phyloP scores from a whole-genome alignment of 2,797 vertebrate genomes.

The Poecilia picta region DNA sequence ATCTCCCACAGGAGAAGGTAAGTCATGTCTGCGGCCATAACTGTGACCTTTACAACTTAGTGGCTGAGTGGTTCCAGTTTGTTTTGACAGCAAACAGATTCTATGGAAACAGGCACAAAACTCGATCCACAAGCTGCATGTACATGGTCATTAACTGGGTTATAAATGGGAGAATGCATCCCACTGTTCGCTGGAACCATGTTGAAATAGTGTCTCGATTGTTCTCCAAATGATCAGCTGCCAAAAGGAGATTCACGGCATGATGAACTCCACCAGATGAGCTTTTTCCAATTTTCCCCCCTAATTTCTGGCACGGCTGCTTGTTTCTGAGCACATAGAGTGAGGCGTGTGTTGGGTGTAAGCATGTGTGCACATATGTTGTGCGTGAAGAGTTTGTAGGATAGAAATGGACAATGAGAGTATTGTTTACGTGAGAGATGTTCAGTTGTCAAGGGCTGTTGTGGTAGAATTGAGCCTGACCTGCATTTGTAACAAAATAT shows the following conservation, averaged over 20 bases:
- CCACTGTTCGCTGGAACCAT: conserved; percentile 53
- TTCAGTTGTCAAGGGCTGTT: conserved; percentile 53
- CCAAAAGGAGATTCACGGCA: conserved; percentile 64
- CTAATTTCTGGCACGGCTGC: conserved; percentile 45
- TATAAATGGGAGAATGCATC: conserved; percentile 65
- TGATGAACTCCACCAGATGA: conserved; percentile 64
- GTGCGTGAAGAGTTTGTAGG: conserved; percentile 30
- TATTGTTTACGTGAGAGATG: conserved; percentile 58
- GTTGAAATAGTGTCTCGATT: conserved; percentile 73
- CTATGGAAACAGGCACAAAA: conserved; percentile 64
- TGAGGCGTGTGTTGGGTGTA: conserved; percentile 35
- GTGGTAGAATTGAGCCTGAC: conserved; percentile 20
- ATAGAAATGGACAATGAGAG: conserved; percentile 53
- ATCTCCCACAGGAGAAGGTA: conserved; percentile 20
- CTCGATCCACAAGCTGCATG: conserved; percentile 44
- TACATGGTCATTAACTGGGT: conserved; percentile 57
- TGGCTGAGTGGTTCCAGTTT: conserved; percentile 45
- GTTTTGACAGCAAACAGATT: conserved; percentile 61
- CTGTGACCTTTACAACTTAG: conserved; percentile 22
- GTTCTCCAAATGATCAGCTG: conserved; percentile 64
- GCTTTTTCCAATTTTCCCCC: conserved; percentile 50
- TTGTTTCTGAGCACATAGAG: conserved; percentile 44
- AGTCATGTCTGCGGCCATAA: conserved; percentile 19
- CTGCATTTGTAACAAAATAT: conserved; percentile 6
- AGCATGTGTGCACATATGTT: conserved; percentile 22